Conservation (phyloP, 2,113 vertebrate genomes). For the Neogobius melanostomus region DNA sequence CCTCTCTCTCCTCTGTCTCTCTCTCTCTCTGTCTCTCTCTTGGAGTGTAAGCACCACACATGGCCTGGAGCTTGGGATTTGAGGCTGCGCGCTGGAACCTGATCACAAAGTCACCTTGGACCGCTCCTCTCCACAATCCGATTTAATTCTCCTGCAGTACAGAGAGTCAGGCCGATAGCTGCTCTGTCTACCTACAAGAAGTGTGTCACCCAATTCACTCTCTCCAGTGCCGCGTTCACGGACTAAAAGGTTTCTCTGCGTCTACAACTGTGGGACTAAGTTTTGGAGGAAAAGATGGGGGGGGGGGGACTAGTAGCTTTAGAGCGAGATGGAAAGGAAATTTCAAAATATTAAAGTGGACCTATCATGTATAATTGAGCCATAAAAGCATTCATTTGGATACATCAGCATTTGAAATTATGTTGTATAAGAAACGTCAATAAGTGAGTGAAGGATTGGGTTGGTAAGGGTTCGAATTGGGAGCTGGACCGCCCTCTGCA, state of each 20-base stretch:
- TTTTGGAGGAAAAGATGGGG: conserved; percentile 14
- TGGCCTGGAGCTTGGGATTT: conserved; percentile 76
- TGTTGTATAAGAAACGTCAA: too few species aligned
- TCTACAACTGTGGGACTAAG: conserved; percentile 18
- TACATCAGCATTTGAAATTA: too few species aligned
- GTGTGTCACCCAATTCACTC: conserved; percentile 46
- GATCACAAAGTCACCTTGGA: conserved; percentile 84
- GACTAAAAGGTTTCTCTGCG: conserved; percentile 51
- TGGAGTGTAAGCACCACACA: conserved; percentile 41
- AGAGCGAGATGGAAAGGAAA: conserved; percentile 32
- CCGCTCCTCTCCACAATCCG: conserved; percentile 73
- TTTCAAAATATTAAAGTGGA: conserved; percentile 10
- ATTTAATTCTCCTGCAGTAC: conserved; percentile 74
- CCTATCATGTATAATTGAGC: too few species aligned
- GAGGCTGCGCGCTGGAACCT: conserved; percentile 75
- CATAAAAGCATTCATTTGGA: too few species aligned
- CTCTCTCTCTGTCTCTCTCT: not conserved
- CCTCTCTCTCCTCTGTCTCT: not conserved
- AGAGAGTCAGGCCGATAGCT: conserved; percentile 54
- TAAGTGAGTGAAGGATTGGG: too few species aligned
- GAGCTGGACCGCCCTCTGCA: too few species aligned
- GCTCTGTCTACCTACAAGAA: conserved; percentile 61
- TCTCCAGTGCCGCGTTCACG: conserved; percentile 49
- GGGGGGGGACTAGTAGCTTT: conserved; percentile 17
- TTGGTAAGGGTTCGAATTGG: too few species aligned